A percentile compares a stretch with the other conserved stretches of the same genome.
Conservation (phyloP, 2,888 invertebrate genomes). For the Mimas tiliae region DNA sequence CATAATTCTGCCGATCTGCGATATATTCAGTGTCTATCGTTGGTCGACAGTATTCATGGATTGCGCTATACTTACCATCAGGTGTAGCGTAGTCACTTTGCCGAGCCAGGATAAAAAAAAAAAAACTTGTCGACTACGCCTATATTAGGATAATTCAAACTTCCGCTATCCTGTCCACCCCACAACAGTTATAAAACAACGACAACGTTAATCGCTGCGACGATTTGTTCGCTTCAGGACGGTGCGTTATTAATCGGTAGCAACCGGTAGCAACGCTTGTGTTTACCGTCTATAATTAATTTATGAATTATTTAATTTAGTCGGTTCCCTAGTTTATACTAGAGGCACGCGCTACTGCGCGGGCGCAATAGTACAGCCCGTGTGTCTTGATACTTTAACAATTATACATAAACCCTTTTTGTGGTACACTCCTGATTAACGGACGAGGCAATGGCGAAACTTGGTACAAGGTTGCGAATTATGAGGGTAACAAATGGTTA, state of each 20-base stretch:
- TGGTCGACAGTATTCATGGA: too few relatives aligned
- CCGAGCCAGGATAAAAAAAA: too few relatives aligned
- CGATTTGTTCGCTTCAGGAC: neutral
- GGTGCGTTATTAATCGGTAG: slow-evolving; percentile 25
- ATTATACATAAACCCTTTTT: too few relatives aligned
- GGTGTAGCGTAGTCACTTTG: too few relatives aligned
- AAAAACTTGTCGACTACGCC: neutral
- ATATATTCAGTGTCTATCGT: too few relatives aligned
- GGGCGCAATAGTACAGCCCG: slow-evolving; percentile 32
- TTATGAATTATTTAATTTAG: slow-evolving; percentile 65
- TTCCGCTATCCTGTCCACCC: neutral
- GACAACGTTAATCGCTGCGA: neutral
- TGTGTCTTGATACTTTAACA: slow-evolving; percentile 36
- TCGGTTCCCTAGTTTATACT: slow-evolving; percentile 59
- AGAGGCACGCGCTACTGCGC: slow-evolving; percentile 61
- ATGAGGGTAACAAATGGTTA: too few relatives aligned
- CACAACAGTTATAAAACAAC: neutral
- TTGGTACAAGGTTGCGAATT: too few relatives aligned
- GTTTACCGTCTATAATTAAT: slow-evolving; percentile 53
- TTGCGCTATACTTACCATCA: too few relatives aligned
- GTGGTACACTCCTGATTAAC: too few relatives aligned
- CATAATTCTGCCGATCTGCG: too few relatives aligned
- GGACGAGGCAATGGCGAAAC: too few relatives aligned
- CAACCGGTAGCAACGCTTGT: slow-evolving; percentile 30
- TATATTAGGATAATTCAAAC: neutral